Conservation (phyloP, 2,888 invertebrate genomes). For the Ophioninae sp. region DNA sequence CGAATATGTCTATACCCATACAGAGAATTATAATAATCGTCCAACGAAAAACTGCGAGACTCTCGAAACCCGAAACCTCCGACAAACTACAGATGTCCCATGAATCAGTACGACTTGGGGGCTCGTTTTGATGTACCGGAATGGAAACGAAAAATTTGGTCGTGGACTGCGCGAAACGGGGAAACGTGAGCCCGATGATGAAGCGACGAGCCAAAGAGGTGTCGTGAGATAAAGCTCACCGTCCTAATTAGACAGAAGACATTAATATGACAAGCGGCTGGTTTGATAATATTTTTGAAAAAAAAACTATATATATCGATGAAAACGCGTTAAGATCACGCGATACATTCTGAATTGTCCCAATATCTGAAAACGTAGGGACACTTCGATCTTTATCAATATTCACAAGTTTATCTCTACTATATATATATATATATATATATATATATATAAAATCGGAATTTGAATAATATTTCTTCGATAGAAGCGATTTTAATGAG, state of each 20-base stretch:
- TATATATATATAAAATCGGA: neutral
- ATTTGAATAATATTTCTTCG: slow-evolving; percentile 55
- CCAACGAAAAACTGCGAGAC: slow-evolving; percentile 40
- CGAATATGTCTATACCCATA: neutral
- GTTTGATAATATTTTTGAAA: slow-evolving; percentile 30
- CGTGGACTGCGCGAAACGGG: neutral
- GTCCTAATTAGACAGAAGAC: slow-evolving; percentile 42
- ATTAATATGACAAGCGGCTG: slow-evolving; percentile 39
- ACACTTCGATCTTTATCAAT: slow-evolving; percentile 45
- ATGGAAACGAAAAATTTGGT: slow-evolving; percentile 17
- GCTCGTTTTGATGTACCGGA: slow-evolving; percentile 30
- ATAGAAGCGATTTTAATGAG: slow-evolving; percentile 53
- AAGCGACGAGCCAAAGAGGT: slow-evolving; percentile 41
- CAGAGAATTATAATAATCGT: slow-evolving; percentile 38
- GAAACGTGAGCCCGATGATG: slow-evolving; percentile 21
- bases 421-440: neutral
- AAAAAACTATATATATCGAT: slow-evolving; percentile 15
- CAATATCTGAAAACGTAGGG: slow-evolving; percentile 23
- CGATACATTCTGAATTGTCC: slow-evolving; percentile 33
- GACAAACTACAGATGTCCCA: slow-evolving; percentile 24
- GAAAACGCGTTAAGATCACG: slow-evolving; percentile 43
- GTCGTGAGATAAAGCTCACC: slow-evolving; percentile 39
- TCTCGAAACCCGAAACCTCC: slow-evolving; percentile 38
- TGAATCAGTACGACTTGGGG: slow-evolving; percentile 29
- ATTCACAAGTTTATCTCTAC: slow-evolving; percentile 1